These are phyloP conservation scores for Lypha dubia DNA, from an alignment of 2,888 invertebrate species.

Conservation along the genomic window DNA sequence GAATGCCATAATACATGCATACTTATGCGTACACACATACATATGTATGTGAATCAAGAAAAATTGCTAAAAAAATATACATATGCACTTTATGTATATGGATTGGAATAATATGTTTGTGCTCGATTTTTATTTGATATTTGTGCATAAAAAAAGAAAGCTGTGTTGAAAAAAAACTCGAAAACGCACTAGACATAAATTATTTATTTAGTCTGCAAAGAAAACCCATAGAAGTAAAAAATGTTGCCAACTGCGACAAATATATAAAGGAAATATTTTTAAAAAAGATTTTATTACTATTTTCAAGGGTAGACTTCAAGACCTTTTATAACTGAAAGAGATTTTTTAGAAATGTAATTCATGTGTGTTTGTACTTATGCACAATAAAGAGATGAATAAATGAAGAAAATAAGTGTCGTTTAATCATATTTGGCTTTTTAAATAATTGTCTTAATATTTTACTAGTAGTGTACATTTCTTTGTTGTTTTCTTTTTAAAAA, in stretches of 20 bases:
- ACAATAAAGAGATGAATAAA: no score
- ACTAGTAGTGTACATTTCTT: no score
- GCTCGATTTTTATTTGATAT: slow-evolving; percentile 47
- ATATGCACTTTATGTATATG: background rate
- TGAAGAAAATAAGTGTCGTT: no score
- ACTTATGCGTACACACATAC: background rate
- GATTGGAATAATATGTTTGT: no score
- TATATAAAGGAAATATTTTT: background rate
- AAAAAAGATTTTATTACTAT: background rate
- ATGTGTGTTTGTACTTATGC: no score
- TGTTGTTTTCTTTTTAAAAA: no score
- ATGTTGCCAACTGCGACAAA: slow-evolving; percentile 42
- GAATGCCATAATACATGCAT: no score
- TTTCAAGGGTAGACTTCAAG: background rate
- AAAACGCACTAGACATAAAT: slow-evolving; percentile 45
- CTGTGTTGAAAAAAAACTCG: slow-evolving; percentile 8
- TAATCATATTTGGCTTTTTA: no score
- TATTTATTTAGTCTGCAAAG: slow-evolving; percentile 41
- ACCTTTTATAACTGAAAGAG: background rate
- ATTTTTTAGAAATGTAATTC: background rate
- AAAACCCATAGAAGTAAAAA: slow-evolving; percentile 39
- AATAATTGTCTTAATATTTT: no score
- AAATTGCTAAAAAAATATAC: background rate
- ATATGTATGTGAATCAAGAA: background rate
- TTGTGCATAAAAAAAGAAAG: slow-evolving; percentile 60